A percentile compares a stretch with the other conserved stretches of the same genome.
phyloP scores from a whole-genome alignment of 2,113 vertebrate species.

The Hirundichthys speculiger region DNA sequence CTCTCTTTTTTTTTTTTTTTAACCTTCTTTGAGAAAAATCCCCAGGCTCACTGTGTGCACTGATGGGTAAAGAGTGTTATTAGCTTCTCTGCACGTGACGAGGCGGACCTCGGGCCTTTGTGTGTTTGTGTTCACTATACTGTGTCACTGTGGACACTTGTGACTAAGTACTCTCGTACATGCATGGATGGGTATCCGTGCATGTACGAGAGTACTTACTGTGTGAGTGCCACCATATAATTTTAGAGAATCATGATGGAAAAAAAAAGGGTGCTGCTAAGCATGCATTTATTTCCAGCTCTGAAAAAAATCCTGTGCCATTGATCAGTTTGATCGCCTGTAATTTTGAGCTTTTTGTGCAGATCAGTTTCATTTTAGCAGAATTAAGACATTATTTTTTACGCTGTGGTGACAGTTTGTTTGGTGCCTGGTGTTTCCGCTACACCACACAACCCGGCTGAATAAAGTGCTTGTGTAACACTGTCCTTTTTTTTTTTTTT shows the following conservation, averaged over 20 bases:
- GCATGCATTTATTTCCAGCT: neutral
- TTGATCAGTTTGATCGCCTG: no score
- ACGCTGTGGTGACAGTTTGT: no score
- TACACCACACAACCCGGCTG: no score
- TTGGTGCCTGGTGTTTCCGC: no score
- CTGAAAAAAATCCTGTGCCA: no score
- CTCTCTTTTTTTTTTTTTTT: constrained; percentile 8
- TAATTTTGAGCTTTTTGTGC: no score
- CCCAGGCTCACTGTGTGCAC: constrained; percentile 26
- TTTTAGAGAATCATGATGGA: neutral
- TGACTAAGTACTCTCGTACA: neutral
- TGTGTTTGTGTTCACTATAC: constrained; percentile 2
- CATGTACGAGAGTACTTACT: constrained; percentile 6
- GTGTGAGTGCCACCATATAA: constrained; percentile 14
- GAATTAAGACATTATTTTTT: no score
- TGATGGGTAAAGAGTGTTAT: constrained; percentile 40
- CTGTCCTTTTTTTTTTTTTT: no score
- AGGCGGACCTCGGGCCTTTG: constrained; percentile 18
- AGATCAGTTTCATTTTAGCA: no score
- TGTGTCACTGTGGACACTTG: constrained; percentile 12
- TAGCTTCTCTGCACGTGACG: constrained; percentile 49
- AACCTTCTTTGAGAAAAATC: constrained; percentile 45
- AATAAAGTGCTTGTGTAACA: no score
- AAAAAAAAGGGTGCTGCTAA: constrained; percentile 23
- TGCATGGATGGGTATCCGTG: constrained; percentile 11